A percentile compares a stretch with the other conserved stretches of the same genome.
Conservation (phyloP, 1,140 invertebrate species). For the Drosophila pectinifera region DNA sequence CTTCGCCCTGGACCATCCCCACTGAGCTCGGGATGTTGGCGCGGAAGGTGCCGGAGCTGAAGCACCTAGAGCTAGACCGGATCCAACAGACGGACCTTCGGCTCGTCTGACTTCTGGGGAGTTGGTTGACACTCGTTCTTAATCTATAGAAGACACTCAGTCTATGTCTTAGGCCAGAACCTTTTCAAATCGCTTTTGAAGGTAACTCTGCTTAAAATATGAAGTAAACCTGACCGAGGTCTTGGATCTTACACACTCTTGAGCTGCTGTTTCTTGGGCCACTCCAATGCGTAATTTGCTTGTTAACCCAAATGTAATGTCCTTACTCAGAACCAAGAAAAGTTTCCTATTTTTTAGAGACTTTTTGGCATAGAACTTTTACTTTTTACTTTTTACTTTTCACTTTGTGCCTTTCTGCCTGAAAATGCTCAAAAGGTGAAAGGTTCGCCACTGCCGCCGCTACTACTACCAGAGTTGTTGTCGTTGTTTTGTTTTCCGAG, state of each 20-base stretch:
- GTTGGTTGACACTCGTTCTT: constrained; percentile 5
- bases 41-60: constrained; percentile 29
- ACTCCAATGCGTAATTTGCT: constrained; percentile 69
- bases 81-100: constrained; percentile 35
- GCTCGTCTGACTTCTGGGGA: constrained; percentile 29
- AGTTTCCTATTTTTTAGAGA: constrained; percentile 59
- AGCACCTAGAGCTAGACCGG: constrained; percentile 34
- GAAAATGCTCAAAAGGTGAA: constrained; percentile 65
- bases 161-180: not conserved
- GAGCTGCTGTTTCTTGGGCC: constrained; percentile 25
- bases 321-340: constrained; percentile 51
- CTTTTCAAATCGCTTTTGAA: not conserved
- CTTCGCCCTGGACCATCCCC: constrained; percentile 32
- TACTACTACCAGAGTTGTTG: constrained; percentile 21
- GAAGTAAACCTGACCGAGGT: not conserved
- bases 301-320: constrained; percentile 72
- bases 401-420: constrained; percentile 63
- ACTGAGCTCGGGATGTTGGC: constrained; percentile 33
- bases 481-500: constrained; percentile 65
- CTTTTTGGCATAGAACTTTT: constrained; percentile 71
- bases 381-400: constrained; percentile 74
- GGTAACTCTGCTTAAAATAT: not conserved
- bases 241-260: constrained; percentile 8
- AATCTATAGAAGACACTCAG: too few species aligned
- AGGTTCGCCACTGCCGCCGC: constrained; percentile 23